Percentiles rank a stretch among this genome's conserved stretches.
Evolutionary conservation across 2,113 vertebrate genomes (phyloP).

Genomic region (Galemys pyrenaicus): DNA sequence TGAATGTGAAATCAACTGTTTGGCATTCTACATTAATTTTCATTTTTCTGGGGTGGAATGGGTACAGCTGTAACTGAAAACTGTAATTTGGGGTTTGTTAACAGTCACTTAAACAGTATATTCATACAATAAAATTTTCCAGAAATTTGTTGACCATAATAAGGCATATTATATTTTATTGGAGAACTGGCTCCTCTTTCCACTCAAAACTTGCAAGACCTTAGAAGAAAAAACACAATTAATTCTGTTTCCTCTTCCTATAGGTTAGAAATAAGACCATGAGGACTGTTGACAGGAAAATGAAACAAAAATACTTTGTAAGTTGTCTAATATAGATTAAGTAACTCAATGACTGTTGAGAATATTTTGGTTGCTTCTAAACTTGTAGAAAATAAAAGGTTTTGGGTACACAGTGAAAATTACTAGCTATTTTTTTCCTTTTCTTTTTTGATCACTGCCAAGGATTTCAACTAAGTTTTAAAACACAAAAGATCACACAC

Average conservation of each 20-base stretch:
- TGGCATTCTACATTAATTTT: slow-evolving; percentile 32
- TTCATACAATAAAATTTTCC: background rate
- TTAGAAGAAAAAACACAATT: slow-evolving; percentile 10
- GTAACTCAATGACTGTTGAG: background rate
- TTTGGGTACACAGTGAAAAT: background rate
- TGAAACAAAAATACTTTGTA: background rate
- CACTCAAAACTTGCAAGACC: background rate
- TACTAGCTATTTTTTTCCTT: background rate
- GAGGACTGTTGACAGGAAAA: background rate
- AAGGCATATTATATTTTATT: background rate
- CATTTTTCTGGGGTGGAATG: background rate
- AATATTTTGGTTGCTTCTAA: slow-evolving; percentile 33
- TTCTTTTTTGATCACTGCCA: slow-evolving; percentile 2
- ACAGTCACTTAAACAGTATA: background rate
- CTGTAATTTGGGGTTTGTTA: background rate
- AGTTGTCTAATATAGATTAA: background rate
- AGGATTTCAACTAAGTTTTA: slow-evolving; percentile 10
- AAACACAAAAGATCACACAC: slow-evolving; percentile 31
- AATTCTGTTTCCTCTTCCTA: slow-evolving; percentile 34
- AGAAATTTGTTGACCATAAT: background rate
- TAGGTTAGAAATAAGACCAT: background rate
- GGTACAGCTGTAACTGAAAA: slow-evolving; percentile 16
- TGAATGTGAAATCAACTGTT: slow-evolving; percentile 39
- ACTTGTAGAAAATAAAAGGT: background rate
- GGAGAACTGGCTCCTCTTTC: background rate